Conservation (phyloP, 1,140 invertebrate genomes). For the Papilio helenus region DNA sequence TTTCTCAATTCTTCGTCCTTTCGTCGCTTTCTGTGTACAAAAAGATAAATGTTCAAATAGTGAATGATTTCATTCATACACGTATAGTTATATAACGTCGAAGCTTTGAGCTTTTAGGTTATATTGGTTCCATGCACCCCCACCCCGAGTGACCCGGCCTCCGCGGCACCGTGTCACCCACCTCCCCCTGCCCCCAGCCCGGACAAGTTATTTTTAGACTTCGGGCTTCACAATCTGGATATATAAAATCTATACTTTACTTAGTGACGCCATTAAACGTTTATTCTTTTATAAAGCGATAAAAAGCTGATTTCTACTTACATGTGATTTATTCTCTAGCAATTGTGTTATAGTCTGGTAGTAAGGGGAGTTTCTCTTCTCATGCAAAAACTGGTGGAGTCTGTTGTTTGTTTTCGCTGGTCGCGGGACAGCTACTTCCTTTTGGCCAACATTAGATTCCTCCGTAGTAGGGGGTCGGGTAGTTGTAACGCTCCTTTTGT, state of each 20-base stretch:
- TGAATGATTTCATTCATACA: slow-evolving; percentile 49
- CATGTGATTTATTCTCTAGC: slow-evolving; percentile 73
- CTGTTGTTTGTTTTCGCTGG: slow-evolving; percentile 77
- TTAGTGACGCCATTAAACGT: slow-evolving; percentile 19
- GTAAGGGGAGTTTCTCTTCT: slow-evolving; percentile 71
- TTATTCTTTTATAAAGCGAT: neutral
- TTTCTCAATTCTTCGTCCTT: slow-evolving; percentile 80
- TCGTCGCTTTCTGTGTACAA: slow-evolving; percentile 60
- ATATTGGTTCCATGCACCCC: slow-evolving; percentile 57
- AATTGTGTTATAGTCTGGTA: slow-evolving; percentile 78
- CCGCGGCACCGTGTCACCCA: slow-evolving; percentile 70
- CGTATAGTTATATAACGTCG: slow-evolving; percentile 46
- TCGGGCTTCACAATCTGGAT: slow-evolving; percentile 63
- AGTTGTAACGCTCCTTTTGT: slow-evolving; percentile 75
- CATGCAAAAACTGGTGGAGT: slow-evolving; percentile 53
- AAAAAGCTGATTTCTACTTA: slow-evolving; percentile 49
- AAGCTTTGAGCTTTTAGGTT: slow-evolving; percentile 51
- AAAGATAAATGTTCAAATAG: slow-evolving; percentile 43
- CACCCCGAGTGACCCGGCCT: slow-evolving; percentile 73
- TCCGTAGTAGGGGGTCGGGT: slow-evolving; percentile 55
- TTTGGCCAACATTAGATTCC: slow-evolving; percentile 79
- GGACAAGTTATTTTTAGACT: slow-evolving; percentile 79
- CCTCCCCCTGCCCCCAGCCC: slow-evolving; percentile 74
- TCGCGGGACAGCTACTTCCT: slow-evolving; percentile 85
- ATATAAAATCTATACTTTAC: slow-evolving; percentile 46